These are phyloP conservation scores for Salvelinus alpinus DNA, from an alignment of 2,113 vertebrate genomes.

Conservation along the genomic window DNA sequence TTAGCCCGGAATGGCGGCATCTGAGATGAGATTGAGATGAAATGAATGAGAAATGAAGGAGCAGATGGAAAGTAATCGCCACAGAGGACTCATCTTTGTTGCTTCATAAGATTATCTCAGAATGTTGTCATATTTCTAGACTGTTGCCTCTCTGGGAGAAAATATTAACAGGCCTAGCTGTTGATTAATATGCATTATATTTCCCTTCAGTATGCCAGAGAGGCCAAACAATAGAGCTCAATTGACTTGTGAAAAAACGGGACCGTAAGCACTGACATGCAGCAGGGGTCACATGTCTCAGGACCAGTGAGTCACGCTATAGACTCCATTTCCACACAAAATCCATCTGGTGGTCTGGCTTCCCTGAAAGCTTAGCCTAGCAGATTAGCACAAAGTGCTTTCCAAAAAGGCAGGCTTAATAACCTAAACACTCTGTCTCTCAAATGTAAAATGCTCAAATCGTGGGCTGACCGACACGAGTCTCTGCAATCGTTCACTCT, in stretches of 20 bases:
- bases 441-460: no score
- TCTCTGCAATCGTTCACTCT: no score
- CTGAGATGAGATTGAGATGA: not conserved
- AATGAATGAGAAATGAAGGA: not conserved
- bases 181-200: conserved; percentile 38
- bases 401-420: not conserved
- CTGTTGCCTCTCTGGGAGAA: no score
- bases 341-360: conserved; percentile 2
- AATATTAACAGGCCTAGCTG: conserved; percentile 9
- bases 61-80: conserved; percentile 17
- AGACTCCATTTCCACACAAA: conserved; percentile 29
- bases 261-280: conserved; percentile 24
- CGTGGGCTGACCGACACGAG: no score
- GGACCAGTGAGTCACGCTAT: conserved; percentile 36
- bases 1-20: not conserved
- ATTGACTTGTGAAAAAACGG: conserved; percentile 38
- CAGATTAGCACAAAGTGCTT: not conserved
- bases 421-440: no score
- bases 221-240: conserved; percentile 33
- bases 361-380: conserved; percentile 9
- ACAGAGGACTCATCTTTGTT: conserved; percentile 1
- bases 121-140: no score
- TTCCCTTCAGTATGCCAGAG: conserved; percentile 18
- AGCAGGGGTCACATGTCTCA: conserved; percentile 5
- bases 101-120: not conserved